Evolutionary conservation across 2,888 invertebrate genomes (phyloP), one percentile per base, ranked within the genome.

Genomic region (Smittia aterrima): DNA sequence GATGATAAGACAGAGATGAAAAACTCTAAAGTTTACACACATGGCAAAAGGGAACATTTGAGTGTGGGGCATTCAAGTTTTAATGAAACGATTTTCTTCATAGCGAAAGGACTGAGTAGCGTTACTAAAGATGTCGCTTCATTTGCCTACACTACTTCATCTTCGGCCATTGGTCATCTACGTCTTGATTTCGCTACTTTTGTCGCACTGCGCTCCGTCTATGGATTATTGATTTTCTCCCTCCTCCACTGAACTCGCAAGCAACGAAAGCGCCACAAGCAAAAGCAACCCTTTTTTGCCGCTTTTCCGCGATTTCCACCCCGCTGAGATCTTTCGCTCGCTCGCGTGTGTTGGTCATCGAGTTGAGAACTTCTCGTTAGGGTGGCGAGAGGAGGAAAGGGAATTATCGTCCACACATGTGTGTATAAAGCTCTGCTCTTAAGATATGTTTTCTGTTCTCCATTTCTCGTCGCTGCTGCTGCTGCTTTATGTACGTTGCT

Each of bases 181-280:
- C 18, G 53, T 47, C 18, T 47, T 47, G n/a, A 13, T 18, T 58
- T 58, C 58, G 58, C 47, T 47, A 47, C 18, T 58, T 58, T 58
- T 58, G 67, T 70, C 70, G 70, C 70, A 70, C 13, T 70, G 54
- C 70, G 70, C 20, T 53, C 25, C 70, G 70, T 70, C 70, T 70
- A 70, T 70, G 70, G 70, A 70, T 70, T 70, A 70, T 70, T 70
- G 70, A 70, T 70, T 70, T 70, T 70, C 70, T 68, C 70, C 41
- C 7, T 54, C 40, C 41, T 38, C 38, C n/a, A n/a, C n/a, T n/a
- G n/a, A n/a, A n/a, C 11, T 47, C n/a, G 11, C 47, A n/a, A 47
- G 2, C 11, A 47, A 47, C 7, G n/a, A 11, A 6, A 47, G 16
- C 11, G 47, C 47, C 11, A 16, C 47, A 9, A 47, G n/a, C 47